A percentile compares a stretch with the other conserved stretches of the same genome.
Conservation (phyloP, 2,113 vertebrate genomes). For the Ovis aries region DNA sequence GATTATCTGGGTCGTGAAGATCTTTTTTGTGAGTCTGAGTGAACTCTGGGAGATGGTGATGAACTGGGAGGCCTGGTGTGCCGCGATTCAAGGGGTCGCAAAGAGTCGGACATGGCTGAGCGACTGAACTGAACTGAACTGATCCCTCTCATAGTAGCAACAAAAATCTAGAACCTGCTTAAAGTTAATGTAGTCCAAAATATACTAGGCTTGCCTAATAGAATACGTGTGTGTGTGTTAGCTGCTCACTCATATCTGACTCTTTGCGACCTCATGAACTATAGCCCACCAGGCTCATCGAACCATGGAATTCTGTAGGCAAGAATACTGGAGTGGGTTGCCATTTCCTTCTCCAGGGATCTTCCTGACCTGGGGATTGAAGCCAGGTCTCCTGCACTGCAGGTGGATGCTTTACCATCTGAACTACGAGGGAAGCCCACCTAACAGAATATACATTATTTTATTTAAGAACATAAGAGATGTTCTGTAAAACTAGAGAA, state of each 20-base stretch:
- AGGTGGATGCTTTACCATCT: not conserved
- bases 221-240: not conserved
- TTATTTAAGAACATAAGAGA: not conserved
- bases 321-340: not conserved
- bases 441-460: not conserved
- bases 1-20: too few species aligned
- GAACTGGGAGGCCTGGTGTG: too few species aligned
- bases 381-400: not conserved
- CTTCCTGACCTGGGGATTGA: not conserved
- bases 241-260: not conserved
- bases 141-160: not conserved
- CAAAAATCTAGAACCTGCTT: not conserved
- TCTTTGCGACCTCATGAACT: not conserved
- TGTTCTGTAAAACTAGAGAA: not conserved
- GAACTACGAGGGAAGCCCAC: not conserved
- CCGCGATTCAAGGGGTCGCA: too few species aligned
- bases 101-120: too few species aligned
- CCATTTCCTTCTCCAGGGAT: not conserved
- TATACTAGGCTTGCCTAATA: not conserved
- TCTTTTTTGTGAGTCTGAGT: too few species aligned
- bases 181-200: not conserved
- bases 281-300: not conserved
- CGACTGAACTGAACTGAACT: too few species aligned
- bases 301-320: not conserved
- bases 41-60: too few species aligned